Percentiles rank a stretch among this genome's conserved stretches.
These are phyloP conservation scores for Amazona guildingii DNA, from an alignment of 2,113 vertebrate genomes.

Conservation along the genomic window DNA sequence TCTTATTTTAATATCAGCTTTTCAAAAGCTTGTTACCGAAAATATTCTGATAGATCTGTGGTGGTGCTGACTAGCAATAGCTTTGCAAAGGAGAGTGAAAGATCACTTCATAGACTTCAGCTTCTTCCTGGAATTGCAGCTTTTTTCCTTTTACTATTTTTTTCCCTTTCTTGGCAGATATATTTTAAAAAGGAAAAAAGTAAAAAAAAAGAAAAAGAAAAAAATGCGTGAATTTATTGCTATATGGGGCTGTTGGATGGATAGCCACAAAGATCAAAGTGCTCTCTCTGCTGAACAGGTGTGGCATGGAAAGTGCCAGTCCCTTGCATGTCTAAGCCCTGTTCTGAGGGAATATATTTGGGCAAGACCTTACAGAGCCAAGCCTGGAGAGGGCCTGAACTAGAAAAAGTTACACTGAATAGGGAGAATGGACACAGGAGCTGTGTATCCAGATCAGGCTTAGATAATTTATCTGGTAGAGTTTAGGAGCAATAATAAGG, in stretches of 20 bases:
- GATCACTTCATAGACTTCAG: conserved; percentile 20
- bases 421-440: background rate
- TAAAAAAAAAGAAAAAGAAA: no score
- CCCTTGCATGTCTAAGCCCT: background rate
- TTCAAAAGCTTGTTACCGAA: conserved; percentile 59
- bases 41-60: conserved; percentile 51
- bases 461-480: background rate
- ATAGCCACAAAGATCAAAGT: conserved; percentile 28
- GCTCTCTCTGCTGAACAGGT: background rate
- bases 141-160: conserved; percentile 28
- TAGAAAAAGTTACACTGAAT: background rate
- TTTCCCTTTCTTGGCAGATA: background rate
- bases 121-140: conserved; percentile 43
- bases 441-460: background rate
- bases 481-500: background rate
- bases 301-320: background rate
- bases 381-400: background rate
- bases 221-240: conserved; percentile 5
- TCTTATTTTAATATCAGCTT: conserved; percentile 58
- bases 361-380: background rate
- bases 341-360: background rate
- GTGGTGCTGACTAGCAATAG: conserved; percentile 28
- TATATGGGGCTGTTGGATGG: background rate
- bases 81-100: conserved; percentile 33
- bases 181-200: background rate